Evolutionary conservation across 2,113 vertebrate species (phyloP).

Genomic region (Mungos mungo): DNA sequence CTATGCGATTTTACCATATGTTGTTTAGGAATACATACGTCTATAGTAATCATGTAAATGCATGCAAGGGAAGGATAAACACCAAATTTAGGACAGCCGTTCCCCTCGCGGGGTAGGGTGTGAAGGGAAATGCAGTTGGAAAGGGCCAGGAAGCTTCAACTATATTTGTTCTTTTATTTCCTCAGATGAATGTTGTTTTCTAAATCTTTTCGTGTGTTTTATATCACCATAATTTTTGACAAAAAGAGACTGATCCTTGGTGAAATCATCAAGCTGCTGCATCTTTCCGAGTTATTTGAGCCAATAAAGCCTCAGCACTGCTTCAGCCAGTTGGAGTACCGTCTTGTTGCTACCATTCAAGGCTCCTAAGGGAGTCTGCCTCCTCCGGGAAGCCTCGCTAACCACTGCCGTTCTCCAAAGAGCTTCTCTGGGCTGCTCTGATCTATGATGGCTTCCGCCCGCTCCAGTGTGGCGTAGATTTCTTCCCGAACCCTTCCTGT

Average conservation of each 20-base stretch:
- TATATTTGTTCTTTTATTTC: constrained; percentile 30
- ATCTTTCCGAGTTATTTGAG: background rate
- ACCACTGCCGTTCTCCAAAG: background rate
- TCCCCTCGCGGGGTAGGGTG: background rate
- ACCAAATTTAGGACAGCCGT: background rate
- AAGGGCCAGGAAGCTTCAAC: background rate
- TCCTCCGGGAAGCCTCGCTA: background rate
- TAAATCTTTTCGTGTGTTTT: background rate
- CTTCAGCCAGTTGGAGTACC: background rate
- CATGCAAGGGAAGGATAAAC: background rate
- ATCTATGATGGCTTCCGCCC: background rate
- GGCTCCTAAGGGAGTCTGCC: background rate
- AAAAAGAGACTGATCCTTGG: background rate
- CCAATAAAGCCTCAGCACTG: fast-evolving
- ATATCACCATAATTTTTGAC: background rate
- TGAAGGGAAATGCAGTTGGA: background rate
- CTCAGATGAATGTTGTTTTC: constrained; percentile 4
- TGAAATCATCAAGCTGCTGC: background rate
- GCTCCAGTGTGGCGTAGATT: background rate
- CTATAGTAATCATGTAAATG: background rate
- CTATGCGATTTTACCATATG: constrained; percentile 28
- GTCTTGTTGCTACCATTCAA: background rate
- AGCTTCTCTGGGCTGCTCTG: background rate
- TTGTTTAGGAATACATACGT: constrained; percentile 34
- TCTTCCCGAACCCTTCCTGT: background rate